Evolutionary conservation across 2,113 vertebrate genomes (phyloP).

Genomic region (Nothobranchius kuhntae): DNA sequence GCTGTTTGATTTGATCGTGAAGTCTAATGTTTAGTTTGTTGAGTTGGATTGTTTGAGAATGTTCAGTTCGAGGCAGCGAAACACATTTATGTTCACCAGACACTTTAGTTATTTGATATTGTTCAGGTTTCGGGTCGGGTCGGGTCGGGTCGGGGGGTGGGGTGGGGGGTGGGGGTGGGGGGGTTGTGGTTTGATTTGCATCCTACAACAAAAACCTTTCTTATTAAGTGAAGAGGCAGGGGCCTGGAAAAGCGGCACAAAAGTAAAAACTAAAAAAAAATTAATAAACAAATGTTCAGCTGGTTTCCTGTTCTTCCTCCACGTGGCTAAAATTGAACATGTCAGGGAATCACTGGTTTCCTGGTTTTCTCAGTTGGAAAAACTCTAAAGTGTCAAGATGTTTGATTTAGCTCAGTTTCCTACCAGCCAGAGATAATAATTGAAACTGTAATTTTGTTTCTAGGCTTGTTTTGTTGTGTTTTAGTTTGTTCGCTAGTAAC

Average conservation of each 20-base stretch:
- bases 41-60: neutral
- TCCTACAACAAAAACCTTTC: neutral
- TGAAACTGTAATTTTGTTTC: constrained; percentile 10
- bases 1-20: too few species aligned
- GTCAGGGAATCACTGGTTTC: constrained; percentile 3
- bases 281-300: neutral
- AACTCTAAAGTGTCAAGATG: constrained; percentile 36
- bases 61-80: neutral
- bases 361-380: neutral
- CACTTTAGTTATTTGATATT: neutral
- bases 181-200: neutral
- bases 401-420: constrained; percentile 14
- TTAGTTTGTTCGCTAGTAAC: constrained; percentile 9
- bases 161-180: too few species aligned
- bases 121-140: neutral
- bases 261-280: too few species aligned
- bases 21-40: too few species aligned
- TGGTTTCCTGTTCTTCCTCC: constrained; percentile 11
- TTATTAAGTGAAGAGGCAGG: too few species aligned
- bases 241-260: too few species aligned
- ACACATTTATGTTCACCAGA: neutral
- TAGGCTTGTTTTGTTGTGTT: neutral
- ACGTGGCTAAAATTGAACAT: neutral
- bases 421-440: constrained; percentile 16
- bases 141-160: too few species aligned